Evolutionary conservation across 2,888 invertebrate genomes (phyloP).

Genomic region (Colletes collaris): DNA sequence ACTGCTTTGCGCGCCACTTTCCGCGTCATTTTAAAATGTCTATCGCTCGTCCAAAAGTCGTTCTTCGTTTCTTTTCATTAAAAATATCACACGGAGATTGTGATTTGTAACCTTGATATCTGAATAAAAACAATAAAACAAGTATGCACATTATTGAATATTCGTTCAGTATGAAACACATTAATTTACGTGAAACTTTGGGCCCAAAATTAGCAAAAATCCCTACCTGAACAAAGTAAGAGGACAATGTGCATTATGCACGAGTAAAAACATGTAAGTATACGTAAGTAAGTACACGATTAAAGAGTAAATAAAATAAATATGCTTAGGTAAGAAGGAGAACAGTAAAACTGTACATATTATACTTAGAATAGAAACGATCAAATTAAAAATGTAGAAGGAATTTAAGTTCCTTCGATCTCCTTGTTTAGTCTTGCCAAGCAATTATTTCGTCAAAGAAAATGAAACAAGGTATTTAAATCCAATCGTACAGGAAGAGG

Average conservation of each 20-base stretch:
- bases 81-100: not conserved
- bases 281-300: not conserved
- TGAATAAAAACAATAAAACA: not conserved
- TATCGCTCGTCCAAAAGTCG: not conserved
- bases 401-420: too few relatives aligned
- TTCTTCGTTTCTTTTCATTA: not conserved
- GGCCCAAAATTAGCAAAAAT: not conserved
- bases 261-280: not conserved
- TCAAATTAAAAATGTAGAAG: too few relatives aligned
- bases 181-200: not conserved
- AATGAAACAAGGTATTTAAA: too few relatives aligned
- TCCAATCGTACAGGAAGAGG: too few relatives aligned
- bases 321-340: too few relatives aligned
- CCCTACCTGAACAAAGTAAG: not conserved
- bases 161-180: not conserved
- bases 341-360: too few relatives aligned
- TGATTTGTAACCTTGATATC: not conserved
- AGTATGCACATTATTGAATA: not conserved
- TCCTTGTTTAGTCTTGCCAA: too few relatives aligned
- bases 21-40: slow-evolving; percentile 12
- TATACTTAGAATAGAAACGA: too few relatives aligned
- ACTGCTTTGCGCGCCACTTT: slow-evolving; percentile 1
- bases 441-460: too few relatives aligned
- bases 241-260: not conserved
- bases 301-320: not conserved